These are phyloP conservation scores for Stenopsyche tienmushanensis DNA, from an alignment of 1,140 invertebrate species.

Conservation along the genomic window DNA sequence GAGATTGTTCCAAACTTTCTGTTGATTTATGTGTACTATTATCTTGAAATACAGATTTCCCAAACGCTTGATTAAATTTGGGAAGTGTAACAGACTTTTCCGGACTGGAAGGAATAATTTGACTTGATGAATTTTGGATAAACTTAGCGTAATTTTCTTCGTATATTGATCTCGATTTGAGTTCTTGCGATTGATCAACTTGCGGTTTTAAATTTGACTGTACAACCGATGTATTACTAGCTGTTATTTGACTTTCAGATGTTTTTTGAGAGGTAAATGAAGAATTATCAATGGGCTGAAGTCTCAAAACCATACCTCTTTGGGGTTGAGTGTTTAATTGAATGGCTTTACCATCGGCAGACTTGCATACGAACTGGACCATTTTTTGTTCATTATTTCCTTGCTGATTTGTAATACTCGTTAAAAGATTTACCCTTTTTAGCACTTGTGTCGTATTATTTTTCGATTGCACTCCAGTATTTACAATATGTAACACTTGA, in stretches of 20 bases:
- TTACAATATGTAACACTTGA: slow-evolving; percentile 55
- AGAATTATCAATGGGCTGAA: slow-evolving; percentile 50
- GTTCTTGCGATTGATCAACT: slow-evolving; percentile 47
- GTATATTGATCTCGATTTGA: slow-evolving; percentile 55
- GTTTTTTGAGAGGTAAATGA: slow-evolving; percentile 43
- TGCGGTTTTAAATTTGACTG: slow-evolving; percentile 34
- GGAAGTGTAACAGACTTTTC: slow-evolving; percentile 59
- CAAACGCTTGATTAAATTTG: slow-evolving; percentile 79
- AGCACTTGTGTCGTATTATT: slow-evolving; percentile 48
- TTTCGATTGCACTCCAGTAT: slow-evolving; percentile 49
- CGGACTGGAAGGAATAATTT: slow-evolving; percentile 43
- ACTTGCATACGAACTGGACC: slow-evolving; percentile 61
- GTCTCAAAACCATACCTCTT: slow-evolving; percentile 53
- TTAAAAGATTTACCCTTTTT: slow-evolving; percentile 54
- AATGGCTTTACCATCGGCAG: slow-evolving; percentile 57
- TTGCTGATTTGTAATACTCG: slow-evolving; percentile 53
- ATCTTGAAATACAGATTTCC: slow-evolving; percentile 63
- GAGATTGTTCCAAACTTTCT: slow-evolving; percentile 41
- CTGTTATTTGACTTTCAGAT: slow-evolving; percentile 45
- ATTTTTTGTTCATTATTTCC: slow-evolving; percentile 56
- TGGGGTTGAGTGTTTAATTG: slow-evolving; percentile 54
- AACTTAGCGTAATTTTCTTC: slow-evolving; percentile 59
- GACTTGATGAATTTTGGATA: slow-evolving; percentile 50
- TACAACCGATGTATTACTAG: slow-evolving; percentile 28
- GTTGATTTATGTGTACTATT: slow-evolving; percentile 39